These are phyloP conservation scores for Eupithecia subumbrata DNA, from an alignment of 2,888 invertebrate genomes.

Conservation along the genomic window DNA sequence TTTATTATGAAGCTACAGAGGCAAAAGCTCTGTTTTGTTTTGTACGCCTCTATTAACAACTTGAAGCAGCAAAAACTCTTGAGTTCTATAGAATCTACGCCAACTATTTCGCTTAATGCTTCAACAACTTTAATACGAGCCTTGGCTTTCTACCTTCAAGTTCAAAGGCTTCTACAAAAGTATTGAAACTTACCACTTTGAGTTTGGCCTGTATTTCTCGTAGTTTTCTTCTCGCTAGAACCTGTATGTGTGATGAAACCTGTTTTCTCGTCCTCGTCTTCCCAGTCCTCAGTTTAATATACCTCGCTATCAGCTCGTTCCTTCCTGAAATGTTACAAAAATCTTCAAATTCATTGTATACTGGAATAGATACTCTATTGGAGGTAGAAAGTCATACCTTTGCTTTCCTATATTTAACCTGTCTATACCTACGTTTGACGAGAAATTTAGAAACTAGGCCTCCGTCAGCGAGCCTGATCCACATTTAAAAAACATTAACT, in stretches of 20 bases:
- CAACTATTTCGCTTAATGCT: neutral
- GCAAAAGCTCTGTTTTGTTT: neutral
- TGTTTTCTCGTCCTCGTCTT: conserved; percentile 99
- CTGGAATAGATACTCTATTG: neutral
- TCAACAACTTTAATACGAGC: conserved; percentile 3
- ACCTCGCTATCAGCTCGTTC: conserved; percentile 99
- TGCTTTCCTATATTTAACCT: neutral
- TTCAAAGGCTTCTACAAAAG: neutral
- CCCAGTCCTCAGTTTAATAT: conserved; percentile 99
- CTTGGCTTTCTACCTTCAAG: neutral
- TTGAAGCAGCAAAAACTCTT: neutral
- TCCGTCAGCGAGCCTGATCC: neutral
- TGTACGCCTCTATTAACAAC: neutral
- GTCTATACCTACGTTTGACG: neutral
- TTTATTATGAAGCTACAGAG: neutral
- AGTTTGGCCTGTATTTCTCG: conserved; percentile 99
- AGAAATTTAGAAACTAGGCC: neutral
- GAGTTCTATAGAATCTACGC: neutral
- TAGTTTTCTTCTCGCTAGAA: conserved; percentile 98
- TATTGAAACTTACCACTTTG: conserved; percentile 91
- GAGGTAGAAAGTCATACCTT: neutral
- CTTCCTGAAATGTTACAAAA: conserved; percentile 88
- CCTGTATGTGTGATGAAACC: conserved; percentile 99
- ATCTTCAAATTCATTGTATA: neutral
- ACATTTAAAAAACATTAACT: neutral